These are phyloP conservation scores for Epsilonema sp. DNA, from an alignment of 2,888 invertebrate genomes.

Conservation along the genomic window DNA sequence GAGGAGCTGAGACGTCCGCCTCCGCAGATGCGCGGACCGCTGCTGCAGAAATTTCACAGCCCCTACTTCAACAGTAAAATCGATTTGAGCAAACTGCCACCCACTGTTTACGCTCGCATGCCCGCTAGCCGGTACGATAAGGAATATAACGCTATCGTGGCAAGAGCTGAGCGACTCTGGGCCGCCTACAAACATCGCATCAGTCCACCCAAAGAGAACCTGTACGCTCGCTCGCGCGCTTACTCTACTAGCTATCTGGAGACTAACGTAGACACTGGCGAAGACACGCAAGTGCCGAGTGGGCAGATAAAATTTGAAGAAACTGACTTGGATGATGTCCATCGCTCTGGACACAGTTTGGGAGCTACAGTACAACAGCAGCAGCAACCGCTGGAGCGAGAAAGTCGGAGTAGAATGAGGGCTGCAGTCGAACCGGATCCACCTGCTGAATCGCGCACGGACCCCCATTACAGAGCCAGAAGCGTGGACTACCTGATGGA, in stretches of 20 bases:
- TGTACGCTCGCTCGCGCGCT: slow-evolving; percentile 14
- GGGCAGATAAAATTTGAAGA: slow-evolving; percentile 8
- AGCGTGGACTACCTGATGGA: slow-evolving; percentile 27
- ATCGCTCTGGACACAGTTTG: background rate
- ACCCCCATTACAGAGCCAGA: slow-evolving; percentile 20
- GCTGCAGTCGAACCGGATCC: background rate
- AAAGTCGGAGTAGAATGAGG: slow-evolving; percentile 5
- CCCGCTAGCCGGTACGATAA: slow-evolving; percentile 1
- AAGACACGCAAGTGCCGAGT: slow-evolving; percentile 1
- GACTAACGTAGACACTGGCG: slow-evolving; percentile 16
- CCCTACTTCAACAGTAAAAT: slow-evolving; percentile 2
- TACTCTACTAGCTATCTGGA: slow-evolving; percentile 15
- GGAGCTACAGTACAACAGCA: background rate
- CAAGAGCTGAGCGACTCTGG: slow-evolving; percentile 21
- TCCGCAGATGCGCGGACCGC: slow-evolving; percentile 17
- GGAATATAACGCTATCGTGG: slow-evolving; percentile 25
- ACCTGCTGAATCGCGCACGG: too few species aligned
- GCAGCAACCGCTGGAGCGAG: background rate
- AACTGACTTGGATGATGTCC: slow-evolving; percentile 12
- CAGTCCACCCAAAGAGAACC: slow-evolving; percentile 14
- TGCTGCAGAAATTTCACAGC: slow-evolving; percentile 24
- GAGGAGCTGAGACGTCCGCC: slow-evolving; percentile 4
- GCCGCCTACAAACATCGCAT: slow-evolving; percentile 19
- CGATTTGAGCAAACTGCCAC: slow-evolving; percentile 2
- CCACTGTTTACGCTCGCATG: background rate